A percentile compares a stretch with the other conserved stretches of the same genome.
Conservation (phyloP, 2,888 invertebrate genomes). For the Empis livida region DNA sequence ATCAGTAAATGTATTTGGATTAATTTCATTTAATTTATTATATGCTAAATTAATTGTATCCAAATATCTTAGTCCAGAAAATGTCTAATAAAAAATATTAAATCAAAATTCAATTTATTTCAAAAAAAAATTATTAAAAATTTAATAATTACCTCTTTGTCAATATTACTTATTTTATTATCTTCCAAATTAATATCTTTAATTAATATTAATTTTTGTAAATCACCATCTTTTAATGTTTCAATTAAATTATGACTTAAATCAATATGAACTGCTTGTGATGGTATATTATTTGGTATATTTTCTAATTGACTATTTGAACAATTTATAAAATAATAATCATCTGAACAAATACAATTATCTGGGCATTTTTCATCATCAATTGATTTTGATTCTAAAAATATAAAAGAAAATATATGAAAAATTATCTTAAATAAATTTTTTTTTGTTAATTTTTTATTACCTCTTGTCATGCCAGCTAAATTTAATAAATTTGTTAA, state of each 20-base stretch:
- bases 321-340: constrained; percentile 36
- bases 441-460: not conserved
- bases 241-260: constrained; percentile 30
- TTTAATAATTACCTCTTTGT: constrained; percentile 21
- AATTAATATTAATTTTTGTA: constrained; percentile 24
- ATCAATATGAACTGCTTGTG: constrained; percentile 26
- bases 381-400: not conserved
- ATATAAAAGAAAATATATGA: not conserved
- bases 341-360: constrained; percentile 27
- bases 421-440: not conserved
- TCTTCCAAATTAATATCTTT: constrained; percentile 27
- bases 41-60: constrained; percentile 29
- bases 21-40: constrained; percentile 28
- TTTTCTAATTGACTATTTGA: constrained; percentile 38
- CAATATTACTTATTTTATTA: constrained; percentile 24
- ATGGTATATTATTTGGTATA: constrained; percentile 36
- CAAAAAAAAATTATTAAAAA: not conserved
- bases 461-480: no score
- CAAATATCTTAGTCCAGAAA: constrained; percentile 23
- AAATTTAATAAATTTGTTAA: no score
- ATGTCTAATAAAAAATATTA: constrained; percentile 22
- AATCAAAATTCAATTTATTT: not conserved
- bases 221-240: constrained; percentile 23
- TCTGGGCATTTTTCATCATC: constrained; percentile 28
- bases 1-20: constrained; percentile 27